Percentiles rank a stretch among this genome's conserved stretches.
Evolutionary conservation across 1,140 invertebrate species (phyloP).

Genomic region (Dreissena polymorpha): DNA sequence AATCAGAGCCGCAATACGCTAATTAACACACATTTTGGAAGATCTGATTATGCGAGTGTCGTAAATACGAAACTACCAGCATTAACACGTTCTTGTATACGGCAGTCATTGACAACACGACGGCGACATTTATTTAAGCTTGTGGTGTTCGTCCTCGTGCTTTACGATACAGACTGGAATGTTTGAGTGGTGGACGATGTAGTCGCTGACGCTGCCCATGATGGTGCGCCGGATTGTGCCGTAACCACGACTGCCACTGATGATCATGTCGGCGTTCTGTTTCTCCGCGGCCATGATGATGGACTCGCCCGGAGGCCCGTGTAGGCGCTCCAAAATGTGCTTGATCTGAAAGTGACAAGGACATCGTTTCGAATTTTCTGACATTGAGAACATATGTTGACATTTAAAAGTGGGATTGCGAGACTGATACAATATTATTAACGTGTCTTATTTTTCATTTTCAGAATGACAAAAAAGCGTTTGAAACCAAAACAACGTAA

Average conservation of each 20-base stretch:
- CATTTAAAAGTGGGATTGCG: too few species aligned
- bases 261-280: conserved; percentile 60
- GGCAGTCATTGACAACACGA: neutral
- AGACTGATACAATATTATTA: too few species aligned
- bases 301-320: conserved; percentile 56
- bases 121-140: neutral
- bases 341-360: conserved; percentile 15
- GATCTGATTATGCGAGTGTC: too few species aligned
- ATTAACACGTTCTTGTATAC: too few species aligned
- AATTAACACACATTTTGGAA: too few species aligned
- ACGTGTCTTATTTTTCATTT: too few species aligned
- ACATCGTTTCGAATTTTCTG: neutral
- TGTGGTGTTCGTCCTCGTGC: conserved; percentile 33
- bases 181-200: conserved; percentile 63
- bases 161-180: conserved; percentile 61
- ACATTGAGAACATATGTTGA: too few species aligned
- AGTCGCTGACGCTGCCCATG: conserved; percentile 69
- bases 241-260: conserved; percentile 65
- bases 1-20: too few species aligned
- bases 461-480: too few species aligned
- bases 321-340: conserved; percentile 22
- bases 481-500: too few species aligned
- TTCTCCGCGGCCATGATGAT: conserved; percentile 59
- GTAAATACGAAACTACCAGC: too few species aligned
- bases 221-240: conserved; percentile 62